A percentile compares a stretch with the other conserved stretches of the same genome.
Evolutionary conservation across 2,797 vertebrate genomes (phyloP).

Genomic region (Channa striata): DNA sequence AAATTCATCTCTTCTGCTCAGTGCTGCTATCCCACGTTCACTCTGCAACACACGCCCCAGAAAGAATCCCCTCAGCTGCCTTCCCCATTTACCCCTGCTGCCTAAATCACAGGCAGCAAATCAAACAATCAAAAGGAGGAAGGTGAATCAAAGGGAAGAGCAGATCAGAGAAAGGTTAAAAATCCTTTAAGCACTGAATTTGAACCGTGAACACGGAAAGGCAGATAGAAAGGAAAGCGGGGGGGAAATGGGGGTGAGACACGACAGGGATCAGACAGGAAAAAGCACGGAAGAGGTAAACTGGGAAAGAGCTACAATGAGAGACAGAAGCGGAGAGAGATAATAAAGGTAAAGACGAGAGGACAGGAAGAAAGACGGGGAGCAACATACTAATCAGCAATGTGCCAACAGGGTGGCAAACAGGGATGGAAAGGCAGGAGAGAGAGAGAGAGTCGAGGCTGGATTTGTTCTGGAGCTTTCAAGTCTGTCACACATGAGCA

Average conservation of each 20-base stretch:
- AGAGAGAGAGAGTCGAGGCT: too few species aligned
- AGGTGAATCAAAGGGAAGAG: constrained; percentile 36
- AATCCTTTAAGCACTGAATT: constrained; percentile 21
- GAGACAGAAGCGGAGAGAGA: not conserved
- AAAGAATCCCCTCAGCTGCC: constrained; percentile 8
- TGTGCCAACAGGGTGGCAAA: not conserved
- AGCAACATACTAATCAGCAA: constrained; percentile 7
- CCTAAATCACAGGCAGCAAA: constrained; percentile 10
- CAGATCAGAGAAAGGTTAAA: constrained; percentile 56
- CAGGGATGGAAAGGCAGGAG: too few species aligned
- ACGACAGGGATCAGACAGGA: not conserved
- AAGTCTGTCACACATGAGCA: not conserved
- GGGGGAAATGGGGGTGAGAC: not conserved
- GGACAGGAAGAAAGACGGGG: not conserved
- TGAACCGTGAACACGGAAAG: constrained; percentile 14
- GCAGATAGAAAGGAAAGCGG: not conserved
- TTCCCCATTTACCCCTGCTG: not conserved
- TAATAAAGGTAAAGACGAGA: not conserved
- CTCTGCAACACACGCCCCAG: not conserved
- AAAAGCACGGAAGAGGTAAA: not conserved
- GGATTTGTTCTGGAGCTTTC: not conserved
- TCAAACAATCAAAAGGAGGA: constrained; percentile 36
- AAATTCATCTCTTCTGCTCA: not conserved
- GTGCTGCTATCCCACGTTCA: not conserved
- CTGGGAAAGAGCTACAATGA: not conserved